These are phyloP conservation scores for Cepaea hortensis DNA, from an alignment of 2,888 invertebrate species.

Conservation along the genomic window DNA sequence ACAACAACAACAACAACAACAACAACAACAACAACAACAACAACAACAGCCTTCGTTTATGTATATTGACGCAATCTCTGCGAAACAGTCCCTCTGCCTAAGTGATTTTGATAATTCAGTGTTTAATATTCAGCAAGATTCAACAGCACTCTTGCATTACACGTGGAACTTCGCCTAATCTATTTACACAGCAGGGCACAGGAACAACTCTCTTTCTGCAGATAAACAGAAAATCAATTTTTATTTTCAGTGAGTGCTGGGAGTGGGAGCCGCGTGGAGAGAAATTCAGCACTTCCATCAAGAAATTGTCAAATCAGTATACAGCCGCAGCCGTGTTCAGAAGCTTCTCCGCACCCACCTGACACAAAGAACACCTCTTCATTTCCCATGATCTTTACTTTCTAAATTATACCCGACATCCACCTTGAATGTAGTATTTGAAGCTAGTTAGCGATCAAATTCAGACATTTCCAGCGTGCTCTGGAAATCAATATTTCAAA, in stretches of 20 bases:
- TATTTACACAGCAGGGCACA: neutral
- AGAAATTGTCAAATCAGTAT: neutral
- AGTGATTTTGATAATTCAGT: neutral
- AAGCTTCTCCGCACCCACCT: neutral
- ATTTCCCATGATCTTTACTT: neutral
- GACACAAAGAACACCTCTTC: slow-evolving; percentile 3
- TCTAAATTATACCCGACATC: slow-evolving; percentile 17
- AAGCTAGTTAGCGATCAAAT: slow-evolving; percentile 33
- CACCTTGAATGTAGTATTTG: slow-evolving; percentile 1
- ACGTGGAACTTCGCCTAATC: neutral
- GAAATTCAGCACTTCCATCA: neutral
- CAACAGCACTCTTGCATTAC: neutral
- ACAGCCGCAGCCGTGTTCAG: neutral
- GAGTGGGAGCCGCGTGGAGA: neutral
- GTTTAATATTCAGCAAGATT: neutral
- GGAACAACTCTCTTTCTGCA: neutral
- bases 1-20: too few relatives aligned
- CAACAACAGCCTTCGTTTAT: too few relatives aligned
- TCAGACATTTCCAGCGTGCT: neutral
- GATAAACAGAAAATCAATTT: slow-evolving; percentile 9
- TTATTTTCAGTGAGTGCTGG: neutral
- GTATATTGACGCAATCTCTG: neutral
- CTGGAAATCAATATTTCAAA: slow-evolving; percentile 34
- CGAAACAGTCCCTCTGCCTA: too few relatives aligned
- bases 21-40: too few relatives aligned